Conservation (phyloP, 2,888 invertebrate genomes). For the Andrena flavipes region DNA sequence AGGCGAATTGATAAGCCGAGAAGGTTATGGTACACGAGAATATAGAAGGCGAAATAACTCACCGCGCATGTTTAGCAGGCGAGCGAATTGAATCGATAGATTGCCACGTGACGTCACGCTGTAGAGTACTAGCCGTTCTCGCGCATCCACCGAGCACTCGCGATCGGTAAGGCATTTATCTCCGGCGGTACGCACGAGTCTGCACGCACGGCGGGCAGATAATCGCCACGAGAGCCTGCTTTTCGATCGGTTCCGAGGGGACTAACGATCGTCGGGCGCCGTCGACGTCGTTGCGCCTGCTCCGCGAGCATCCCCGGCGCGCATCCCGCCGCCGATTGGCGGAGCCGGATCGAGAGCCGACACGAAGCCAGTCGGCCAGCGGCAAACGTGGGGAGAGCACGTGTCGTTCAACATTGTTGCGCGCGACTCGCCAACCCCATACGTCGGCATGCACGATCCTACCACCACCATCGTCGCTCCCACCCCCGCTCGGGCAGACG, state of each 20-base stretch:
- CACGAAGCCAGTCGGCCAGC: constrained; percentile 73
- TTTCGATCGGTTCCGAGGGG: constrained; percentile 23
- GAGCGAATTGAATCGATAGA: constrained; percentile 72
- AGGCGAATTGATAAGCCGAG: too few relatives aligned
- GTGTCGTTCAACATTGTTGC: constrained; percentile 62
- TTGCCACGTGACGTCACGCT: constrained; percentile 73
- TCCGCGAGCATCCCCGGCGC: background rate
- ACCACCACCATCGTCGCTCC: constrained; percentile 27
- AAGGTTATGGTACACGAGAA: constrained; percentile 10
- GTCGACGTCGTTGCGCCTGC: background rate
- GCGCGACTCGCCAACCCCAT: constrained; percentile 37
- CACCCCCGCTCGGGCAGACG: constrained; percentile 18
- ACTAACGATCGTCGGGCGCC: constrained; percentile 26
- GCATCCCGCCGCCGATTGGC: constrained; percentile 36
- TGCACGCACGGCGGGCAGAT: background rate
- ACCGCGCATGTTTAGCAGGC: constrained; percentile 45
- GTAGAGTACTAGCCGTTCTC: background rate
- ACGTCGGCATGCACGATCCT: constrained; percentile 28
- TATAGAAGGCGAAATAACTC: background rate
- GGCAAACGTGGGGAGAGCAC: constrained; percentile 78
- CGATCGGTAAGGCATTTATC: background rate
- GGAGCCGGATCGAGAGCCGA: constrained; percentile 22
- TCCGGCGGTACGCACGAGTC: background rate
- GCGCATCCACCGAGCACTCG: background rate
- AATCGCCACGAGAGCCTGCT: background rate